Conservation (phyloP, 2,113 vertebrate genomes). For the Oryzias javanicus region DNA sequence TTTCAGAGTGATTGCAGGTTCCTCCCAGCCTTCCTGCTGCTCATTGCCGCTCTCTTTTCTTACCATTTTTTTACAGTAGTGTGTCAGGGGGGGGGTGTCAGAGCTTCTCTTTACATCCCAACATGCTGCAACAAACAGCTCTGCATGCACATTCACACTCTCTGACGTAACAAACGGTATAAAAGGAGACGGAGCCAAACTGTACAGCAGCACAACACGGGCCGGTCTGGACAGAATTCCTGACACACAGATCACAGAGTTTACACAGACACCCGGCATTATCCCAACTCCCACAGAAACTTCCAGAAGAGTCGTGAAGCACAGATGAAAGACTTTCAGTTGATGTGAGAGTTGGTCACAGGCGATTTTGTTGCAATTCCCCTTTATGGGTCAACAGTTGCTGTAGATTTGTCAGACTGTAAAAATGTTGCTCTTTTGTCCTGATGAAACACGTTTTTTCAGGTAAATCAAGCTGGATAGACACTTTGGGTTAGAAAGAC, state of each 20-base stretch:
- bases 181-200: slow-evolving; percentile 58
- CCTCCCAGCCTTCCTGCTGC: background rate
- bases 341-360: too few relatives aligned
- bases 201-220: slow-evolving; percentile 31
- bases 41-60: slow-evolving; percentile 3
- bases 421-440: too few relatives aligned
- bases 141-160: slow-evolving; percentile 49
- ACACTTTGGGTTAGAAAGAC: too few relatives aligned
- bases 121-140: slow-evolving; percentile 30
- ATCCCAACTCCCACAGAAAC: too few relatives aligned
- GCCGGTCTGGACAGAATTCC: background rate
- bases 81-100: background rate
- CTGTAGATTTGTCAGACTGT: too few relatives aligned
- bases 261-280: too few relatives aligned
- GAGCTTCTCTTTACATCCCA: slow-evolving; percentile 6
- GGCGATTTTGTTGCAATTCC: background rate
- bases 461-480: too few relatives aligned
- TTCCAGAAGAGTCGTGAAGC: too few relatives aligned
- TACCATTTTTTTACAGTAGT: background rate
- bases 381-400: background rate
- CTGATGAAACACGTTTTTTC: too few relatives aligned
- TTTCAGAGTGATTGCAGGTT: slow-evolving; percentile 1
- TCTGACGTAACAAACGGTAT: slow-evolving; percentile 42
- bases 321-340: too few relatives aligned
- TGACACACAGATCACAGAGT: background rate